phyloP scores from a whole-genome alignment of 2,888 invertebrate species.

The Margaritifera margaritifera region DNA sequence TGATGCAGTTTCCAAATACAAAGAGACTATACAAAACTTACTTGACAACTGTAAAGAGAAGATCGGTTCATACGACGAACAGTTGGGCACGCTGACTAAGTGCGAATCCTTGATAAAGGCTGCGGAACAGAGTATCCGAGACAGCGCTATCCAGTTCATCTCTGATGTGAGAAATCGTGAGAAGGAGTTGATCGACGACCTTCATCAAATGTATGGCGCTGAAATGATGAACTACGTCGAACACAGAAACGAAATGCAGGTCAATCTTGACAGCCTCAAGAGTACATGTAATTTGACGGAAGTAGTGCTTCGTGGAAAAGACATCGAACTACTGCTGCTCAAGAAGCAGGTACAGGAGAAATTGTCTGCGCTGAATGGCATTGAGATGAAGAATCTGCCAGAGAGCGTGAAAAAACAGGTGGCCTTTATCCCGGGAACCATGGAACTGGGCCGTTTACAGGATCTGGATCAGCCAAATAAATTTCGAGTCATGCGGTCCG shows the following conservation, averaged over 20 bases:
- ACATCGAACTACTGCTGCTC: constrained; percentile 72
- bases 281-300: constrained; percentile 73
- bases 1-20: constrained; percentile 71
- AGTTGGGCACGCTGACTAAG: constrained; percentile 61
- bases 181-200: constrained; percentile 70
- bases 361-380: constrained; percentile 62
- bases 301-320: constrained; percentile 72
- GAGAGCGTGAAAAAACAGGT: constrained; percentile 64
- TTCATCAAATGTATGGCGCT: constrained; percentile 69
- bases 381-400: constrained; percentile 68
- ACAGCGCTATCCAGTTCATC: constrained; percentile 70
- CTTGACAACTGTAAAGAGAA: constrained; percentile 67
- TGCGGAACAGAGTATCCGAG: constrained; percentile 70
- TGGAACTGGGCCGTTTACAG: constrained; percentile 69
- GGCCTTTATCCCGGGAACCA: constrained; percentile 64
- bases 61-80: constrained; percentile 66
- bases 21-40: constrained; percentile 68
- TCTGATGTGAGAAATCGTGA: constrained; percentile 70
- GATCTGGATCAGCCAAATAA: constrained; percentile 64
- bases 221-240: constrained; percentile 70
- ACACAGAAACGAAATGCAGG: constrained; percentile 63
- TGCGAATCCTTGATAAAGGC: constrained; percentile 69
- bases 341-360: constrained; percentile 73
- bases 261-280: constrained; percentile 68
- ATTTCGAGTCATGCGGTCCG: constrained; percentile 34